Conservation (phyloP, 2,888 invertebrate genomes). For the Morpho deidamia region DNA sequence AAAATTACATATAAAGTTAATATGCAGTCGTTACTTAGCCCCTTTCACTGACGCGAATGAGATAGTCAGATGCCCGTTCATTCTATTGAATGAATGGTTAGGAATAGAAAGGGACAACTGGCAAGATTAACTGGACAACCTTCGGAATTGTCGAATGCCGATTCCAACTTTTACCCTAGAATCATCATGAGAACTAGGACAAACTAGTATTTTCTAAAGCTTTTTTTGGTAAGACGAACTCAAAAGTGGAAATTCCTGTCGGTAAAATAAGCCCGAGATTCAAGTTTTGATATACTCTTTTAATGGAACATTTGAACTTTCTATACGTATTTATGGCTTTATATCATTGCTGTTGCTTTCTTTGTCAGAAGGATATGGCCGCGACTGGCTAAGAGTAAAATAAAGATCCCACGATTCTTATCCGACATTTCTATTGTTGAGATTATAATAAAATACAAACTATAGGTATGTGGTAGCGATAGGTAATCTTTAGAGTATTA, state of each 20-base stretch:
- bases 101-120: constrained; percentile 22
- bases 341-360: too few relatives aligned
- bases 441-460: constrained; percentile 1
- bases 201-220: constrained; percentile 7
- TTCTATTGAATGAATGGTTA: constrained; percentile 24
- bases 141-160: constrained; percentile 17
- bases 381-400: too few relatives aligned
- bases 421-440: neutral
- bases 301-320: neutral
- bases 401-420: neutral
- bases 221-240: neutral
- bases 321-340: too few relatives aligned
- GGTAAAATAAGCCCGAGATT: too few relatives aligned
- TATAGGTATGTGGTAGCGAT: constrained; percentile 1
- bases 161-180: constrained; percentile 20
- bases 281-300: neutral
- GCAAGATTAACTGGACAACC: constrained; percentile 20
- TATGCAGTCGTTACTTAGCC: constrained; percentile 19
- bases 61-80: constrained; percentile 19
- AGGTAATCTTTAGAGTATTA: neutral
- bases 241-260: too few relatives aligned
- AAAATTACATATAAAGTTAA: neutral
- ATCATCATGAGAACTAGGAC: constrained; percentile 9
- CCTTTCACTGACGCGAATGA: constrained; percentile 27
- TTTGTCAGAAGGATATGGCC: too few relatives aligned